Evolutionary conservation across 2,888 invertebrate species (phyloP), one percentile per base, ranked within the genome.

Genomic region (Hipparchia sbordonii): DNA sequence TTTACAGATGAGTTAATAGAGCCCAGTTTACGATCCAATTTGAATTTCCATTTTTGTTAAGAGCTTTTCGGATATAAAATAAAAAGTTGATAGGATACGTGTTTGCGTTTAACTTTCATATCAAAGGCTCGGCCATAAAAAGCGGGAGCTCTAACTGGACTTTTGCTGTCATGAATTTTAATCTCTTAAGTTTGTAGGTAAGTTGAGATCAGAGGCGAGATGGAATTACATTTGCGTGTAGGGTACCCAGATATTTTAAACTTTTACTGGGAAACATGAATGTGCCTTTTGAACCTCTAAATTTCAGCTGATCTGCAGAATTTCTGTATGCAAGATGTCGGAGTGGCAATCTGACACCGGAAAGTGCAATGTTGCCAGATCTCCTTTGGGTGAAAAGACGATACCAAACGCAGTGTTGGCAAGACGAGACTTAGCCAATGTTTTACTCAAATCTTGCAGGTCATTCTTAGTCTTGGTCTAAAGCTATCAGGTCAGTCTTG

Each of bases 11-110:
- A 78, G 77, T 75, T 81, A 82, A 82, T 83, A 79, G 80, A 75
- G 78, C 77, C 70, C 77, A 76, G 76, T 84, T 83, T 80, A 83
- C 81, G 80, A 80, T 77, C 80, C 81, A 83, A 82, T 83, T 81
- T 76, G 76, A 78, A 80, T 77, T 79, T 76, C 74, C 77, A 78
- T 75, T 76, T 81, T 74, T 59, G 72, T 74, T 77, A 73, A 78
- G 74, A 73, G 74, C 77, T 73, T 76, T 76, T 77, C 72, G 74
- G 72, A 67, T 72, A 73, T 71, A 72, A 73, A 74, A 76, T 76
- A 75, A 75, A 72, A 75, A 67, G 74, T 70, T 73, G 70, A 76
- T 72, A 70, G 72, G 69, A 62, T 72, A 61, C 67, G 70, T 68
- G 67, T 67, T 59, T 65, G 66, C 52, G 67, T 63, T 60, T 33